Evolutionary conservation across 2,797 vertebrate species (phyloP), one percentile per base, ranked within the genome.

Genomic region (Sandelia bainsii): DNA sequence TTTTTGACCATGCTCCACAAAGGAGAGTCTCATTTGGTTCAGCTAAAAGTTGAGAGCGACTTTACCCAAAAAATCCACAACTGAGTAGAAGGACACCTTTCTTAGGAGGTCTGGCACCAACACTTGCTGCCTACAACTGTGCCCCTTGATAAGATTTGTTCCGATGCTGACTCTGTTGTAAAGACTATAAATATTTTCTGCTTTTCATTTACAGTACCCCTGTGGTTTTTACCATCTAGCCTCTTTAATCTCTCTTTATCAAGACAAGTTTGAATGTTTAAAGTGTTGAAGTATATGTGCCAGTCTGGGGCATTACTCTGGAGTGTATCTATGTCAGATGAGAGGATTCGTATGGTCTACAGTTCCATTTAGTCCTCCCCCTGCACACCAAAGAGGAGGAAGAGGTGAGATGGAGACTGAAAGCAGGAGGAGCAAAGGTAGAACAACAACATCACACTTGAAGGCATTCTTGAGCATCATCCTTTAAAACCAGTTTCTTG

Each of bases 261-360:
- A 45, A 40, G n/a, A 34, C 34, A 23, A 39, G 61, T 27, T 46
- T 56, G 39, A 70, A 48, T 59, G 52, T 34, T 65, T 61, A 50
- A 39, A 13, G 37, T 39, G 11, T 13, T 39, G 14, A 63, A 6
- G 45, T 27, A 11, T 10, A 19, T 63, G 32, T 32, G 13, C 49
- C 60, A 54, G n/a, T 49, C 5, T 20, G 44, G 44, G 44, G 42
- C 42, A 91, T 88, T 80, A 82, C 70, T 71, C 22, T 54, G 54
- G 69, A 82, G 75, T 72, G 77, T 54, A 72, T 71, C 59, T 64
- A 3, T 37, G 42, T 77, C 49, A 75, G 37, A 64, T 64, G 69
- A 77, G 63, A 62, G 71, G 70, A 76, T 71, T 84, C 65, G 64
- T 25, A 48, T 46, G 29, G 22, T 70, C 49, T 52, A 52, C 32